Evolutionary conservation across 2,797 vertebrate species (phyloP), one percentile per base, ranked within the genome.

Genomic region (Decapterus maruadsi): DNA sequence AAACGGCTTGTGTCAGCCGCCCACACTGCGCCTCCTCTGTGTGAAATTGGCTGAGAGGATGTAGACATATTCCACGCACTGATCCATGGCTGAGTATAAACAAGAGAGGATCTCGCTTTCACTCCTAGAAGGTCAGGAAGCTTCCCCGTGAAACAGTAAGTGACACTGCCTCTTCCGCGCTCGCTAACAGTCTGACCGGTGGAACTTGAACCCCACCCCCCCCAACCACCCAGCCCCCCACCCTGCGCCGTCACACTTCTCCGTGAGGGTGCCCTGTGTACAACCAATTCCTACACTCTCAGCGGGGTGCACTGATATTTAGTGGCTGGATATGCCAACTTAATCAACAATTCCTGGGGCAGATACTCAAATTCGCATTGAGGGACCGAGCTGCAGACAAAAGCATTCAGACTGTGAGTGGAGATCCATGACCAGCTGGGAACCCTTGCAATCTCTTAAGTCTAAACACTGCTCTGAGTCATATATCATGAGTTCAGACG

Each of bases 31-130:
- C 89, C 91, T 95, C 91, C 92, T 86, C 88, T 93, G 93, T 95
- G 95, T 95, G 94, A 95, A 95, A 95, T 95, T 95, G 94, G 92
- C 91, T 95, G 94, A 95, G 93, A 95, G 94, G 93, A 96, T 96
- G 95, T 95, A 95, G 95, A 96, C 95, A 93, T 96, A 95, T 96
- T 96, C 95, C 90, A 92, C 90, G 92, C 95, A 89, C 92, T 95
- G 95, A 96, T 95, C 95, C 95, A 95, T 96, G 92, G 93, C 93
- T 81, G 86, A 89, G 93, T 92, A 94, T 95, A 95, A 96, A 95
- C 94, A 95, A 94, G 87, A 94, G 90, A 92, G 89, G 90, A 93
- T 92, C 91, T 85, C 76, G 83, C 89, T 88, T 90, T 83, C 91
- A 89, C 92, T 94, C 87, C 91, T 82, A 89, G 91, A 94, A 94